Conservation (phyloP, 1,140 invertebrate species). For the Sycobia sp. region DNA sequence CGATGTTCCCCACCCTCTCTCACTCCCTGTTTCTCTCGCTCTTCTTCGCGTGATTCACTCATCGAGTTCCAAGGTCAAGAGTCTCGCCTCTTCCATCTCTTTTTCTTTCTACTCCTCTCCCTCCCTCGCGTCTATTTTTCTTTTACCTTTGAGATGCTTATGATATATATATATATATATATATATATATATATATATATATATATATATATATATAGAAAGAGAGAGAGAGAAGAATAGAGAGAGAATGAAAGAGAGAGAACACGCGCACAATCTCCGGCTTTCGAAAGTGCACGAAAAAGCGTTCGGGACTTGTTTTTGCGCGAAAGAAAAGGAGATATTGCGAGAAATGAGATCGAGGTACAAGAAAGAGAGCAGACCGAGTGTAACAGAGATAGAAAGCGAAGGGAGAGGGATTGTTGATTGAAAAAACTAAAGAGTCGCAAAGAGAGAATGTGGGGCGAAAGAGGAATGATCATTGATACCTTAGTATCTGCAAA, state of each 20-base stretch:
- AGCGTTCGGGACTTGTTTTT: too few relatives aligned
- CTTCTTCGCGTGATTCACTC: conserved; percentile 1
- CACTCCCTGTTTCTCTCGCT: conserved; percentile 8
- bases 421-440: conserved; percentile 4
- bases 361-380: neutral
- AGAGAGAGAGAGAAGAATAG: too few relatives aligned
- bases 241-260: too few relatives aligned
- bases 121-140: neutral
- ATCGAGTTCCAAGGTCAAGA: conserved; percentile 18
- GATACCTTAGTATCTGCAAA: too few relatives aligned
- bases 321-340: too few relatives aligned
- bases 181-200: too few relatives aligned
- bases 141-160: too few relatives aligned
- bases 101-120: neutral
- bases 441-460: neutral
- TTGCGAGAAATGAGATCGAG: neutral
- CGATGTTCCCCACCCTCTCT: conserved; percentile 15
- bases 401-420: neutral
- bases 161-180: too few relatives aligned
- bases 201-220: too few relatives aligned
- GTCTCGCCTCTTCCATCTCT: neutral
- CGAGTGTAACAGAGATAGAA: neutral
- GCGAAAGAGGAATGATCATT: too few relatives aligned
- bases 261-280: too few relatives aligned
- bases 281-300: too few relatives aligned